phyloP scores from a whole-genome alignment of 2,113 vertebrate species.

The Cheilinus undulatus region DNA sequence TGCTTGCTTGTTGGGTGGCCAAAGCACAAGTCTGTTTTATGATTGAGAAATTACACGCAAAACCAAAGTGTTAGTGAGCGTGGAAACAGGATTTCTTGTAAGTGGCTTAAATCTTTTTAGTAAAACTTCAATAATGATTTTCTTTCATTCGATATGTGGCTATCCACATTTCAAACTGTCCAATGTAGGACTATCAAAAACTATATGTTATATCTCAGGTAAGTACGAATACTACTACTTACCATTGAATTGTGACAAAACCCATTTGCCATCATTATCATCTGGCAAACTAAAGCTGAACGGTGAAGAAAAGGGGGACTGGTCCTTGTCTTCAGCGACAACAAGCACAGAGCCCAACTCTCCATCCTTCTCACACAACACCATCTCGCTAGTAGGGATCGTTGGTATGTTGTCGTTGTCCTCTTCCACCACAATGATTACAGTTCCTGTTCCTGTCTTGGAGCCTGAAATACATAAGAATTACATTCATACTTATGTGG shows the following conservation, averaged over 20 bases:
- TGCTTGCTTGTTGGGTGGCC: no score
- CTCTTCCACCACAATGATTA: constrained; percentile 85
- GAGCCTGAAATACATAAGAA: constrained; percentile 73
- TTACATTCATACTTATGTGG: not conserved
- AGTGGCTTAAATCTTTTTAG: no score
- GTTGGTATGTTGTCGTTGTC: constrained; percentile 86
- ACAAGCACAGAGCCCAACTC: constrained; percentile 71
- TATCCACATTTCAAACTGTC: not conserved
- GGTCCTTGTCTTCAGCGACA: constrained; percentile 82
- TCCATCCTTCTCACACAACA: constrained; percentile 82
- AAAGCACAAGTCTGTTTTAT: no score
- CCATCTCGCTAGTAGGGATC: constrained; percentile 36
- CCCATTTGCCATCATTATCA: constrained; percentile 79
- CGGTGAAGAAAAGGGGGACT: constrained; percentile 77
- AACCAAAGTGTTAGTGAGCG: no score
- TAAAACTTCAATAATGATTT: not conserved
- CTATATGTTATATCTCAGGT: no score
- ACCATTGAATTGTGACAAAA: constrained; percentile 80
- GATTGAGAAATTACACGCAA: no score
- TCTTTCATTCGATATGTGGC: not conserved
- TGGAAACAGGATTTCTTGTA: no score
- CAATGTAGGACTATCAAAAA: not conserved
- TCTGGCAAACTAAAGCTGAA: constrained; percentile 80
- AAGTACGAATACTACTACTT: constrained; percentile 27
- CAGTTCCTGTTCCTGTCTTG: constrained; percentile 88